Conservation (phyloP, 2,888 invertebrate genomes). For the Drosophila fulvimacula region DNA sequence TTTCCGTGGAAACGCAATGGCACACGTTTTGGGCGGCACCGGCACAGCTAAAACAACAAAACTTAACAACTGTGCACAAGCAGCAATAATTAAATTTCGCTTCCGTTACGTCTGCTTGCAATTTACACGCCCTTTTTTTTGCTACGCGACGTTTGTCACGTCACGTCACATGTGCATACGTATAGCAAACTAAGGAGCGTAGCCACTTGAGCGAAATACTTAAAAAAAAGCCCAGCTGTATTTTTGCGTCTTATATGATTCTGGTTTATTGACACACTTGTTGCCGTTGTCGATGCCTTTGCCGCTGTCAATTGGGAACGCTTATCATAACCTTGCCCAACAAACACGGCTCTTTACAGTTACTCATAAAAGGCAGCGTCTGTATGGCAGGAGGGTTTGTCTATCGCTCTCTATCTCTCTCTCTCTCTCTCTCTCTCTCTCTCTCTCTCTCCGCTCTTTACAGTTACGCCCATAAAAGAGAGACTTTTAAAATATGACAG, state of each 20-base stretch:
- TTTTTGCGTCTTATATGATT: neutral
- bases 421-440: neutral
- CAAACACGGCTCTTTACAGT: neutral
- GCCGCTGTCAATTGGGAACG: neutral
- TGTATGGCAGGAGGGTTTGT: neutral
- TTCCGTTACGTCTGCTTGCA: conserved; percentile 69
- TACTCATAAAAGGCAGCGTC: neutral
- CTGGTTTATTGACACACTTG: conserved; percentile 13
- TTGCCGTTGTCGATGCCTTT: neutral
- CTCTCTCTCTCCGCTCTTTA: neutral
- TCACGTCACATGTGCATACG: conserved; percentile 50
- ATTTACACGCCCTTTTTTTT: conserved; percentile 37
- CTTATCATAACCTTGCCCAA: conserved; percentile 28
- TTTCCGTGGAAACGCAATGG: conserved; percentile 33
- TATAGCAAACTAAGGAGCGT: neutral
- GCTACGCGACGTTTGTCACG: conserved; percentile 51
- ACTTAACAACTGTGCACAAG: conserved; percentile 47
- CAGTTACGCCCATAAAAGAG: neutral
- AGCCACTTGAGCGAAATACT: conserved; percentile 9
- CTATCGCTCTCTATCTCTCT: no score
- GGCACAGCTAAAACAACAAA: conserved; percentile 17
- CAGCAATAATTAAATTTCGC: conserved; percentile 65
- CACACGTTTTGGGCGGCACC: conserved; percentile 28
- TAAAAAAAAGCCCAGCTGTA: neutral
- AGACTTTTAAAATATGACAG: neutral